Percentiles rank a stretch among this genome's conserved stretches.
Evolutionary conservation across 1,140 invertebrate species (phyloP).

Genomic region (Drosophila auraria): DNA sequence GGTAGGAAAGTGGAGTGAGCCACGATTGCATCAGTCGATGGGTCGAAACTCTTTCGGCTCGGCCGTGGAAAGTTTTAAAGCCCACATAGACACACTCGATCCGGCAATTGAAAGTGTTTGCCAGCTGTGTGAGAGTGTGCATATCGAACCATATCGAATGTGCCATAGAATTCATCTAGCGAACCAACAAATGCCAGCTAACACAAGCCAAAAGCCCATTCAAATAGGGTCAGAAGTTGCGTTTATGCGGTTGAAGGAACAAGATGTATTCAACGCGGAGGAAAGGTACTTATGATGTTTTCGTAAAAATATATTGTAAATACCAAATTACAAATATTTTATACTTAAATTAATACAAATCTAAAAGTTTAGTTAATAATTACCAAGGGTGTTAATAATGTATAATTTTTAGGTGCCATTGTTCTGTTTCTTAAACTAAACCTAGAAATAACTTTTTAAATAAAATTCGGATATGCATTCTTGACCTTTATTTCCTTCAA

Average conservation of each 20-base stretch:
- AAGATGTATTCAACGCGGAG: background rate
- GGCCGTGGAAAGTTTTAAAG: slow-evolving; percentile 67
- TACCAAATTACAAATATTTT: background rate
- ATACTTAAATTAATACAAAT: too few species aligned
- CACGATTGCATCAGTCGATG: slow-evolving; percentile 69
- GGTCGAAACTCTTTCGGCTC: slow-evolving; percentile 39
- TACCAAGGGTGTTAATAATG: too few species aligned
- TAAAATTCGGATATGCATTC: too few species aligned
- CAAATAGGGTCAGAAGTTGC: slow-evolving; percentile 24
- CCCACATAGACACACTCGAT: slow-evolving; percentile 30
- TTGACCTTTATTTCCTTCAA: too few species aligned
- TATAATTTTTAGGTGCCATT: too few species aligned
- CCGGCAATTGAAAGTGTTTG: slow-evolving; percentile 52
- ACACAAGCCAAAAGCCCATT: slow-evolving; percentile 21
- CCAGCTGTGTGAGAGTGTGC: slow-evolving; percentile 39
- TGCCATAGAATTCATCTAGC: slow-evolving; percentile 57
- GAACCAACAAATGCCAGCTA: slow-evolving; percentile 44
- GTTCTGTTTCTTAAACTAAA: too few species aligned
- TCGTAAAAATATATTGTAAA: background rate
- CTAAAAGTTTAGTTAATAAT: too few species aligned
- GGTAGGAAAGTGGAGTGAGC: slow-evolving; percentile 19
- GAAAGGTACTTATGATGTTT: background rate
- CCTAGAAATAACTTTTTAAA: too few species aligned
- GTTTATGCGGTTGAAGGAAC: slow-evolving; percentile 43
- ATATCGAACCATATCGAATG: slow-evolving; percentile 50